Conservation (phyloP, 92 coral and sea anemone genomes). For the Scolanthus callimorphus region DNA sequence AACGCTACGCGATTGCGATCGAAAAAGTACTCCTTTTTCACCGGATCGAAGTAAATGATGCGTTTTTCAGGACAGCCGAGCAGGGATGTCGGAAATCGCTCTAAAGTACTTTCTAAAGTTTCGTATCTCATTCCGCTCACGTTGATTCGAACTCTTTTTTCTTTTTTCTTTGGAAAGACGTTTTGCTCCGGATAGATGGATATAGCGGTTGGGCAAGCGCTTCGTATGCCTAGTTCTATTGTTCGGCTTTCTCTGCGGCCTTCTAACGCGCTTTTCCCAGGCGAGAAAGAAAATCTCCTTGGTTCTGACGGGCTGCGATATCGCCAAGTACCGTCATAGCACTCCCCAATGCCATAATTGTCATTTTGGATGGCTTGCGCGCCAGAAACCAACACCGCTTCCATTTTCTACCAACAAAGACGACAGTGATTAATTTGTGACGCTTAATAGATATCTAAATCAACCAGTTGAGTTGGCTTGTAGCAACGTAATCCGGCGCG, state of each 20-base stretch:
- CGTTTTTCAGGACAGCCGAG: constrained; percentile 90
- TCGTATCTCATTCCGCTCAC: constrained; percentile 93
- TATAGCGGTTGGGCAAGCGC: constrained; percentile 42
- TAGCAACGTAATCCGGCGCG: too few species aligned
- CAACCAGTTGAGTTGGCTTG: too few species aligned
- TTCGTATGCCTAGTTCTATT: constrained; percentile 56
- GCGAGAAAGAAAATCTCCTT: constrained; percentile 39
- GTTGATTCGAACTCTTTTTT: constrained; percentile 71
- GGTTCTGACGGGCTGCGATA: constrained; percentile 48
- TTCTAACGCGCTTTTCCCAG: constrained; percentile 31
- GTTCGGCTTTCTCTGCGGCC: constrained; percentile 46
- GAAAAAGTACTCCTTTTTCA: constrained; percentile 78
- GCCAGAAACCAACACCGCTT: constrained; percentile 80
- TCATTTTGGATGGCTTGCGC: constrained; percentile 71
- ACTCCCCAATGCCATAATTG: constrained; percentile 39
- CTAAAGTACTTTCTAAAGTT: constrained; percentile 88
- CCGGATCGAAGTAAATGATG: constrained; percentile 64
- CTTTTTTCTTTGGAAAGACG: constrained; percentile 50
- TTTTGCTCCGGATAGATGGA: constrained; percentile 42
- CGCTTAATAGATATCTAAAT: too few species aligned
- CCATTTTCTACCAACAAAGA: too few species aligned
- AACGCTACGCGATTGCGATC: constrained; percentile 91
- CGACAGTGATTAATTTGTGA: too few species aligned
- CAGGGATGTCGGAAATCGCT: constrained; percentile 78
- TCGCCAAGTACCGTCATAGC: constrained; percentile 49